phyloP scores from a whole-genome alignment of 2,113 vertebrate genomes.

The Planiliza haematocheilus region DNA sequence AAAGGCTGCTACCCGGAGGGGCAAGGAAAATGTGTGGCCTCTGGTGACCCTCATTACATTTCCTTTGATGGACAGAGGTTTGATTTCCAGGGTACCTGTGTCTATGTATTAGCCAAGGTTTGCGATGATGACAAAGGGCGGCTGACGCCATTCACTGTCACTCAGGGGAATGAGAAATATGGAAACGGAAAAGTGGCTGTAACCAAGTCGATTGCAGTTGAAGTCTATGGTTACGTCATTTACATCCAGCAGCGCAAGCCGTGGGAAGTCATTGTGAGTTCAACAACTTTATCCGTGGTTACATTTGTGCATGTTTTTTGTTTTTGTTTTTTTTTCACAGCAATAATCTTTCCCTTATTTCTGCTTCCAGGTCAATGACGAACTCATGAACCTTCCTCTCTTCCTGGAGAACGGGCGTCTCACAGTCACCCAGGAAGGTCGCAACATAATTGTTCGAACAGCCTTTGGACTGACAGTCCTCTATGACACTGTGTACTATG shows the following conservation, averaged over 20 bases:
- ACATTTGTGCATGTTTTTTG: background rate
- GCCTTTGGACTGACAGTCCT: slow-evolving; percentile 78
- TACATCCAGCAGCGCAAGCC: slow-evolving; percentile 65
- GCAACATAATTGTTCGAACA: slow-evolving; percentile 68
- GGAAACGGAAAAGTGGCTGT: slow-evolving; percentile 73
- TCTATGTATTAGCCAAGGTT: slow-evolving; percentile 74
- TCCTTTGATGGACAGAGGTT: slow-evolving; percentile 78
- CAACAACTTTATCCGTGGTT: background rate
- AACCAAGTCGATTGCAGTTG: slow-evolving; percentile 66
- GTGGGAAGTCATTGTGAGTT: slow-evolving; percentile 79
- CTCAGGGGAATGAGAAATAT: slow-evolving; percentile 72
- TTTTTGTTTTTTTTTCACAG: background rate
- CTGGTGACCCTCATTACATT: slow-evolving; percentile 80
- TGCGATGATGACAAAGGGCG: slow-evolving; percentile 50
- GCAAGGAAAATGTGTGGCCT: slow-evolving; percentile 72
- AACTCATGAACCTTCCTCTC: slow-evolving; percentile 72
- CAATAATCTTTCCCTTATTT: background rate
- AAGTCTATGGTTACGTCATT: slow-evolving; percentile 71
- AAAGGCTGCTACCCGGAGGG: slow-evolving; percentile 73
- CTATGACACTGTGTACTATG: slow-evolving; percentile 72
- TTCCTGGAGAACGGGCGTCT: slow-evolving; percentile 53
- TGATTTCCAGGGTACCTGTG: slow-evolving; percentile 80
- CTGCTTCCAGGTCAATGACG: slow-evolving; percentile 74
- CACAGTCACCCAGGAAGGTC: slow-evolving; percentile 74
- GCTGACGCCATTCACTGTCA: slow-evolving; percentile 70